Percentiles rank a stretch among this genome's conserved stretches.
Evolutionary conservation across 1,140 invertebrate genomes (phyloP).

Genomic region (Epicauta chinensis): DNA sequence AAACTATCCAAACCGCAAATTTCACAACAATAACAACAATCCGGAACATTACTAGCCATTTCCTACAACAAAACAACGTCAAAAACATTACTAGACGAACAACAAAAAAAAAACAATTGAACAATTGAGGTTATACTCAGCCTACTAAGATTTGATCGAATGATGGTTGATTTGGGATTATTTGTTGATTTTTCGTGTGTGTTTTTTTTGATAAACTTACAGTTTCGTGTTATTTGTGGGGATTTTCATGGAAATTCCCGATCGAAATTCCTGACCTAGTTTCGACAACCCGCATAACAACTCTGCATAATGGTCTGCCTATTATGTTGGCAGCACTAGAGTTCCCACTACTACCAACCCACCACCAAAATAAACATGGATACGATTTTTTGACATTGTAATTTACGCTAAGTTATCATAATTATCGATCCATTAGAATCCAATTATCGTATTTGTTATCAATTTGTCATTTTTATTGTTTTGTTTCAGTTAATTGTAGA

Average conservation of each 20-base stretch:
- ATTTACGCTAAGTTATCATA: too few species aligned
- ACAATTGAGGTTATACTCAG: not conserved
- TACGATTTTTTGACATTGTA: too few species aligned
- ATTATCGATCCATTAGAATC: too few species aligned
- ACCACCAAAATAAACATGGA: too few species aligned
- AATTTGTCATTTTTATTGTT: too few species aligned
- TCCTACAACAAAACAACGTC: not conserved
- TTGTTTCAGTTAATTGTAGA: too few species aligned
- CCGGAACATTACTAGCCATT: slow-evolving; percentile 41
- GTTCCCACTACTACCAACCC: slow-evolving; percentile 2
- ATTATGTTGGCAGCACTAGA: slow-evolving; percentile 3
- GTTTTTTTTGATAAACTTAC: not conserved
- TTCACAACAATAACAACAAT: slow-evolving; percentile 59
- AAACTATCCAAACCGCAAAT: slow-evolving; percentile 75
- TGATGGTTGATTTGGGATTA: too few species aligned
- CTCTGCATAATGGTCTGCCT: slow-evolving; percentile 24
- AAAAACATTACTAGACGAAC: too few species aligned
- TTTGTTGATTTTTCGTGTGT: too few species aligned
- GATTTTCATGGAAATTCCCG: not conserved
- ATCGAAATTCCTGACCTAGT: slow-evolving; percentile 27
- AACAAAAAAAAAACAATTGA: not conserved
- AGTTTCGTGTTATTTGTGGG: not conserved
- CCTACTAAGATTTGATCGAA: not conserved
- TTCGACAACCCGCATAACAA: slow-evolving; percentile 25
- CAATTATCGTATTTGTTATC: too few species aligned